Percentiles rank a stretch among this genome's conserved stretches.
Evolutionary conservation across 2,888 invertebrate species (phyloP).

Genomic region (Tenthredo mesomela): DNA sequence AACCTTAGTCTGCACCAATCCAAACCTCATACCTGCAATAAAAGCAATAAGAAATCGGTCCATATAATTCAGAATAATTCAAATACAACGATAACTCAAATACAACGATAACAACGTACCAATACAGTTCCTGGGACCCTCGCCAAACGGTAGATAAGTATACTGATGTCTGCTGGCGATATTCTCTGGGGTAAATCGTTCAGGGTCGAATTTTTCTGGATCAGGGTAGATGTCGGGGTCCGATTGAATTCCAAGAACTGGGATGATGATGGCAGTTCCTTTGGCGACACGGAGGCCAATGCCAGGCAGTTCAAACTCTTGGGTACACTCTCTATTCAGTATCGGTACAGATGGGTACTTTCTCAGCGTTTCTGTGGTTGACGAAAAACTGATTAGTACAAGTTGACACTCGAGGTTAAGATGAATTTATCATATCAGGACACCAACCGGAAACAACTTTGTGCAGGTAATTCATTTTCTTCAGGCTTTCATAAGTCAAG

Average conservation of each 20-base stretch:
- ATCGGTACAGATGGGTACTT: slow-evolving; percentile 79
- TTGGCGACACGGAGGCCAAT: slow-evolving; percentile 70
- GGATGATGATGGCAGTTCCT: slow-evolving; percentile 43
- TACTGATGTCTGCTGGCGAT: not conserved
- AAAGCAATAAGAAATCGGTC: not conserved
- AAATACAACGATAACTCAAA: too few relatives aligned
- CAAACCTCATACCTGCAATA: slow-evolving; percentile 1
- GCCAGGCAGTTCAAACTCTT: slow-evolving; percentile 79
- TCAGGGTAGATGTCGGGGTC: slow-evolving; percentile 47
- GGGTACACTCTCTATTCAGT: slow-evolving; percentile 79
- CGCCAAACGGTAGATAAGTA: not conserved
- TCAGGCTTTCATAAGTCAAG: slow-evolving; percentile 80
- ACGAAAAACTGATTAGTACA: too few relatives aligned
- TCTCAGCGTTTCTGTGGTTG: slow-evolving; percentile 76
- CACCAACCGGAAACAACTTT: not conserved
- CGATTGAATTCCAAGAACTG: slow-evolving; percentile 29
- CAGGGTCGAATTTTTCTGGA: slow-evolving; percentile 5
- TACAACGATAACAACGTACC: not conserved
- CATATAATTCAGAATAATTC: not conserved
- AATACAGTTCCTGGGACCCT: not conserved
- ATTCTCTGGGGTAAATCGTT: not conserved
- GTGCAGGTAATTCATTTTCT: slow-evolving; percentile 81
- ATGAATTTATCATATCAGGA: not conserved
- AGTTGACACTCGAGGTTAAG: not conserved
- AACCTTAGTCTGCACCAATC: not conserved